These are phyloP conservation scores for Drosophila santomea DNA, from an alignment of 1,140 invertebrate genomes.

Conservation along the genomic window DNA sequence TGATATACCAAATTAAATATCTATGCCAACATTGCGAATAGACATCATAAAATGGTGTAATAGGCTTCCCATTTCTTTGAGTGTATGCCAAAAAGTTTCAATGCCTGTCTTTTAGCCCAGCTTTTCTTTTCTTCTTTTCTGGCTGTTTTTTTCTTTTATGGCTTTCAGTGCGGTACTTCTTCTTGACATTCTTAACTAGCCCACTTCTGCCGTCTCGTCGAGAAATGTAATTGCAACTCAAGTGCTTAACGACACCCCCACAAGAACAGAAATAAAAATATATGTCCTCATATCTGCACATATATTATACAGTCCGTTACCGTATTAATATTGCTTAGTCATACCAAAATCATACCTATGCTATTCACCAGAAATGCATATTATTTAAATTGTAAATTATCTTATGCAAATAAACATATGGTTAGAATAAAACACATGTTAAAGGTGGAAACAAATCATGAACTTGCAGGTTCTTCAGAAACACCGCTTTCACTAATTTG, in stretches of 20 bases:
- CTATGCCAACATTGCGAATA: too few species aligned
- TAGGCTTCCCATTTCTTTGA: background rate
- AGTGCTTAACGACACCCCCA: conserved; percentile 23
- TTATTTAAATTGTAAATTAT: too few species aligned
- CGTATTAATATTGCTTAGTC: too few species aligned
- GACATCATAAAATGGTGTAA: too few species aligned
- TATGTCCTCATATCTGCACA: background rate
- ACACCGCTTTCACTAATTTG: too few species aligned
- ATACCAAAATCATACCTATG: too few species aligned
- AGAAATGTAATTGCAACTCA: conserved; percentile 41
- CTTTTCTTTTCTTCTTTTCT: background rate
- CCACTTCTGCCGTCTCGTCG: conserved; percentile 34
- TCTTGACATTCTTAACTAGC: conserved; percentile 46
- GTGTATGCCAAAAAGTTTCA: conserved; percentile 20
- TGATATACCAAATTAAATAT: too few species aligned
- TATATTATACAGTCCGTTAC: background rate
- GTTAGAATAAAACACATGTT: too few species aligned
- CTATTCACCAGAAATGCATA: too few species aligned
- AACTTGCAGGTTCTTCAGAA: too few species aligned
- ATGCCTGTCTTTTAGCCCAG: background rate
- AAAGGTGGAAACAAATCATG: too few species aligned
- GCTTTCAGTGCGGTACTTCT: conserved; percentile 21
- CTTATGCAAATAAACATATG: too few species aligned
- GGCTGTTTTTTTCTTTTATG: conserved; percentile 20
- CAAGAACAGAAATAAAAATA: conserved; percentile 1